Percentiles rank a stretch among this genome's conserved stretches.
Evolutionary conservation across 2,888 invertebrate genomes (phyloP).

Genomic region (Panzeria rudis): DNA sequence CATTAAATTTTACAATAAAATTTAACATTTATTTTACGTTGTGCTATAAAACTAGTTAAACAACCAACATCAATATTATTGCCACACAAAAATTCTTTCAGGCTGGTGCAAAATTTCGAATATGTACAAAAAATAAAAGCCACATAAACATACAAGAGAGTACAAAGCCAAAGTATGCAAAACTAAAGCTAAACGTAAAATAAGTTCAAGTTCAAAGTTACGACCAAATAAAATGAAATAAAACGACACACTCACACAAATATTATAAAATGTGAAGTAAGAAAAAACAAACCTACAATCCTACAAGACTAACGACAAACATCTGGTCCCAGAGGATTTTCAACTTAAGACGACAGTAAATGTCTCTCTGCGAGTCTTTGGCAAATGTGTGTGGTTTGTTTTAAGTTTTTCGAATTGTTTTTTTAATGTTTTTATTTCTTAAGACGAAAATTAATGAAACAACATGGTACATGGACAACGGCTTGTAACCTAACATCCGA

Average conservation of each 20-base stretch:
- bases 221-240: slow-evolving; percentile 56
- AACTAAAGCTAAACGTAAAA: slow-evolving; percentile 58
- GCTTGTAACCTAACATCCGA: slow-evolving; percentile 45
- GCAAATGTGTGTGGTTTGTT: slow-evolving; percentile 63
- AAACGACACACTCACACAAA: slow-evolving; percentile 38
- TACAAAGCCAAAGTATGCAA: slow-evolving; percentile 57
- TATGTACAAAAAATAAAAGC: background rate
- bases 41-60: slow-evolving; percentile 50
- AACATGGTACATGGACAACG: slow-evolving; percentile 66
- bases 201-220: slow-evolving; percentile 72
- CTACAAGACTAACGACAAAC: slow-evolving; percentile 64
- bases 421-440: slow-evolving; percentile 12
- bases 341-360: slow-evolving; percentile 69
- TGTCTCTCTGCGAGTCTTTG: slow-evolving; percentile 62
- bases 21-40: slow-evolving; percentile 40
- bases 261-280: slow-evolving; percentile 13
- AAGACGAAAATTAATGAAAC: slow-evolving; percentile 72
- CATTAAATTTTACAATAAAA: slow-evolving; percentile 53
- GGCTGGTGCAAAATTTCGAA: slow-evolving; percentile 37
- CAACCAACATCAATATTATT: slow-evolving; percentile 56
- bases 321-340: slow-evolving; percentile 73
- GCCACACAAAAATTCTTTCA: slow-evolving; percentile 58
- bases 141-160: slow-evolving; percentile 8
- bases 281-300: slow-evolving; percentile 7
- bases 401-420: slow-evolving; percentile 33